Percentiles rank a stretch among this genome's conserved stretches.
phyloP scores from a whole-genome alignment of 2,797 vertebrate genomes.

The Silurus lanzhouensis region DNA sequence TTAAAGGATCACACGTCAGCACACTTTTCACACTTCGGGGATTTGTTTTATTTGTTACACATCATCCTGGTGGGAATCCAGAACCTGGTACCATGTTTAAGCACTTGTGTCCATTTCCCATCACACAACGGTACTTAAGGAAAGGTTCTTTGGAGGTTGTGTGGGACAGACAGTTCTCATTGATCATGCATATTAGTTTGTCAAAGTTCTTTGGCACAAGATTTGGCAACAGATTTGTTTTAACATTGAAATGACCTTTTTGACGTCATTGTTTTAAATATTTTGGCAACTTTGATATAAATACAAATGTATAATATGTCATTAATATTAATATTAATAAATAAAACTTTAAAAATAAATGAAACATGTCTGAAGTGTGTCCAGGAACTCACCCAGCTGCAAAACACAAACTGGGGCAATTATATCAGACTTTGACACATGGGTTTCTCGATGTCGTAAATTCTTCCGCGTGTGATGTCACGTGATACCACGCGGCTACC shows the following conservation, averaged over 20 bases:
- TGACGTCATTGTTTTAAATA: too few species aligned
- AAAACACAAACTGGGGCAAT: background rate
- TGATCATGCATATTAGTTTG: background rate
- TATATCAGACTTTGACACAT: background rate
- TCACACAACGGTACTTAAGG: background rate
- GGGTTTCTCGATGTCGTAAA: constrained; percentile 19
- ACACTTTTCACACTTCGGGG: background rate
- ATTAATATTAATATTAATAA: too few species aligned
- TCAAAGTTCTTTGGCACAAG: too few species aligned
- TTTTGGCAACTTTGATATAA: too few species aligned
- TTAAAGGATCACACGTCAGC: background rate
- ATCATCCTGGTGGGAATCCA: background rate
- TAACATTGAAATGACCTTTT: too few species aligned
- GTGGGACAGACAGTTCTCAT: background rate
- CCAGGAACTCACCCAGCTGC: constrained; percentile 5
- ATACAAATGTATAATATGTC: too few species aligned
- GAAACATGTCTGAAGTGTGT: background rate
- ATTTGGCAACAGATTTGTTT: too few species aligned
- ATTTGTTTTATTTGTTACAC: too few species aligned
- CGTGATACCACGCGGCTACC: constrained; percentile 6
- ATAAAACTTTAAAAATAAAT: background rate
- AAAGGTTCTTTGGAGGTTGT: background rate
- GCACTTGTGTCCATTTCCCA: background rate
- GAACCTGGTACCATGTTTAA: background rate
- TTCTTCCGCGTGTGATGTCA: background rate